phyloP scores from a whole-genome alignment of 2,888 invertebrate species.

The Achlya flavicornis region DNA sequence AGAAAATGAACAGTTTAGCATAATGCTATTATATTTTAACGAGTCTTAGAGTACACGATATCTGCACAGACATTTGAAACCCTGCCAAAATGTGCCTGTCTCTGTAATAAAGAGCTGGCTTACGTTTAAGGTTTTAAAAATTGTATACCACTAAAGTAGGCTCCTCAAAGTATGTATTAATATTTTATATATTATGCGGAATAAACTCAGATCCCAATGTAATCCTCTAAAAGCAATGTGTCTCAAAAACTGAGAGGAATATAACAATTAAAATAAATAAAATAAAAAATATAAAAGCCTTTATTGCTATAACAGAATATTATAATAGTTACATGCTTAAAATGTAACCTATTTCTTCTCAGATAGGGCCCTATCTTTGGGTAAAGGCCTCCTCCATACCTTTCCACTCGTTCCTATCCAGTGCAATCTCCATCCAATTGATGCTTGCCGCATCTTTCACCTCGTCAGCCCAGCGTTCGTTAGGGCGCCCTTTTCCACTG shows the following conservation, averaged over 20 bases:
- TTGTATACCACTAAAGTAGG: background rate
- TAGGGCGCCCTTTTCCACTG: too few species aligned
- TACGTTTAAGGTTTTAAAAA: conserved; percentile 13
- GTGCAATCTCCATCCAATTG: too few species aligned
- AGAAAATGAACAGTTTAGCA: background rate
- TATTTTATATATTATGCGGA: background rate
- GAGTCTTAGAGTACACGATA: conserved; percentile 42
- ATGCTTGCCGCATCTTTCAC: too few species aligned
- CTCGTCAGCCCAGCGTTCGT: too few species aligned
- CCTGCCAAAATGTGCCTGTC: conserved; percentile 48
- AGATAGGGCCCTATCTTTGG: too few species aligned
- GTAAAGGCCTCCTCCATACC: too few species aligned
- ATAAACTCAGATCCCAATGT: background rate
- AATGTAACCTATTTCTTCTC: too few species aligned
- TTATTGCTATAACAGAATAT: too few species aligned
- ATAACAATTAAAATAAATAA: too few species aligned
- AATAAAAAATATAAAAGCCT: too few species aligned
- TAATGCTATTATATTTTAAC: conserved; percentile 29
- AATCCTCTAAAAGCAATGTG: conserved; percentile 8
- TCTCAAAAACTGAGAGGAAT: background rate
- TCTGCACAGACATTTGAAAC: conserved; percentile 55
- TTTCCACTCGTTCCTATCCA: too few species aligned
- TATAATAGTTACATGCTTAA: too few species aligned
- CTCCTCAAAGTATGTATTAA: background rate
- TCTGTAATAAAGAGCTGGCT: conserved; percentile 26